phyloP scores from a whole-genome alignment of 2,888 invertebrate genomes.

The Aromia moschata region DNA sequence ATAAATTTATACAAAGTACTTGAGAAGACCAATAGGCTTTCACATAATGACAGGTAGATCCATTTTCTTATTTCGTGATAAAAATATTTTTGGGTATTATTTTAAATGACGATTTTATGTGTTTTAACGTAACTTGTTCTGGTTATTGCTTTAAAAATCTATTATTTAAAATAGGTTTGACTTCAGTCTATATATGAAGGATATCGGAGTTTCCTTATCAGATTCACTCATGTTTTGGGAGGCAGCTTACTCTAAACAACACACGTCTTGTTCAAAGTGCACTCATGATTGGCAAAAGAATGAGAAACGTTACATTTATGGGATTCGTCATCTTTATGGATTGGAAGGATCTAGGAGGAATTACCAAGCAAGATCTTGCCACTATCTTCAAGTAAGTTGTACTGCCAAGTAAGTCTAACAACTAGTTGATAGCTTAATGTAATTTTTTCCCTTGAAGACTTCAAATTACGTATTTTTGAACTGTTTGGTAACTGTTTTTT shows the following conservation, averaged over 20 bases:
- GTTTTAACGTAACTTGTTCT: neutral
- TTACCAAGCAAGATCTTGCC: constrained; percentile 70
- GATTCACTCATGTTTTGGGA: constrained; percentile 74
- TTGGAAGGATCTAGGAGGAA: constrained; percentile 72
- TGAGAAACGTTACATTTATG: constrained; percentile 63
- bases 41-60: constrained; percentile 68
- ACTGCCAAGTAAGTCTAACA: too few species aligned
- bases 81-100: too few species aligned
- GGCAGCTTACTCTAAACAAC: constrained; percentile 68
- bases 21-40: constrained; percentile 69
- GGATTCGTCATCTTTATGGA: constrained; percentile 78
- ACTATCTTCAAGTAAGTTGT: constrained; percentile 68
- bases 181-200: constrained; percentile 76
- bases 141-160: neutral
- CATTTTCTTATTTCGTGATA: too few species aligned
- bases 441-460: too few species aligned
- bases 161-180: constrained; percentile 64
- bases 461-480: too few species aligned
- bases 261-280: constrained; percentile 64
- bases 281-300: constrained; percentile 72
- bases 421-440: too few species aligned
- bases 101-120: neutral
- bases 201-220: constrained; percentile 73
- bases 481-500: too few species aligned
- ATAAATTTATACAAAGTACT: constrained; percentile 68